Conservation (phyloP, 2,888 invertebrate species). For the Melangyna quadrimaculata region DNA sequence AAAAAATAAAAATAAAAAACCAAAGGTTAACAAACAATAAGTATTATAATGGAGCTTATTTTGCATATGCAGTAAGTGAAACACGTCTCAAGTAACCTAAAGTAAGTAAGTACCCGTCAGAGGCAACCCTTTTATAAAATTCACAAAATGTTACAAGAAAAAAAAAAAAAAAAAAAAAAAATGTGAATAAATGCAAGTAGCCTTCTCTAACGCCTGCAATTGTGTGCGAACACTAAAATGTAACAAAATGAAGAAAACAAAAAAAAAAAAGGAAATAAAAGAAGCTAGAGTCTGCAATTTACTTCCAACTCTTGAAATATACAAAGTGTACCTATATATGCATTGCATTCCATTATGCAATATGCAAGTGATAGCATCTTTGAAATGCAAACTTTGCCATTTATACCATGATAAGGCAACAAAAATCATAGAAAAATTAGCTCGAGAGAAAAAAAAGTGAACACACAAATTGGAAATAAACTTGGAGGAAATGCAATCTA, state of each 20-base stretch:
- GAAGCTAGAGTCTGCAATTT: neutral
- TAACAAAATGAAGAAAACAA: neutral
- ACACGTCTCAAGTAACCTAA: conserved; percentile 16
- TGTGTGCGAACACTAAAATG: neutral
- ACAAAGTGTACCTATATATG: neutral
- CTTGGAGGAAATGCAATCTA: conserved; percentile 30
- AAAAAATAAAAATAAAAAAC: neutral
- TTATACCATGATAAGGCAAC: neutral
- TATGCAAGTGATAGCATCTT: conserved; percentile 27
- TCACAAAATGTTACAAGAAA: neutral
- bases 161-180: too few species aligned
- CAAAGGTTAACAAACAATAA: conserved; percentile 19
- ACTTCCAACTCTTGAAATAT: neutral
- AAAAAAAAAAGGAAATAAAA: neutral
- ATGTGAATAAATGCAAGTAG: conserved; percentile 7
- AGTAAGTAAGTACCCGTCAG: neutral
- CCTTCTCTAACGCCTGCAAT: conserved; percentile 1
- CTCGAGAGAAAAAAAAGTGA: neutral
- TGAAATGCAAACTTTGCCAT: conserved; percentile 16
- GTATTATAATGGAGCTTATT: conserved; percentile 9
- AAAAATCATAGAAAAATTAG: neutral
- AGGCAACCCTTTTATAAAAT: neutral
- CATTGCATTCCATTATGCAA: conserved; percentile 24
- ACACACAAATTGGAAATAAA: neutral
- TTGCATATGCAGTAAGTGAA: neutral